These are phyloP conservation scores for Melitaea cinxia DNA, from an alignment of 1,140 invertebrate species.

Conservation along the genomic window DNA sequence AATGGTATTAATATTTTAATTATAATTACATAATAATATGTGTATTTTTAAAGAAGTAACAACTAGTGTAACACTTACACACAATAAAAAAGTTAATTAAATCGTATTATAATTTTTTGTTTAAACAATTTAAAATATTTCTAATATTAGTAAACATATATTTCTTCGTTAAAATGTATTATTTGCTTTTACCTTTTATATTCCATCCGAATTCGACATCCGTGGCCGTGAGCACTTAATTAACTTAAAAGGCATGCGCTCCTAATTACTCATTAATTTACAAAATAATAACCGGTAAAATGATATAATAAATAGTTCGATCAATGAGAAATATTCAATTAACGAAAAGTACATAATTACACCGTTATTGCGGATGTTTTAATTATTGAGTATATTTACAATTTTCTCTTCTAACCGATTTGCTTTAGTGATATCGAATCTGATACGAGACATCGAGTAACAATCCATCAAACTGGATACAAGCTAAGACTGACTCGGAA, in stretches of 20 bases:
- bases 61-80: too few relatives aligned
- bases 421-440: constrained; percentile 45
- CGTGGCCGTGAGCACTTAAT: constrained; percentile 6
- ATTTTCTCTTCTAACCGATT: constrained; percentile 44
- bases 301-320: neutral
- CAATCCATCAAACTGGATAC: constrained; percentile 63
- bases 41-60: too few relatives aligned
- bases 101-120: too few relatives aligned
- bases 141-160: too few relatives aligned
- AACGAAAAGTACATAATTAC: constrained; percentile 6
- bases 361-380: constrained; percentile 13
- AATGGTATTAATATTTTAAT: too few relatives aligned
- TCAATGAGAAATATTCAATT: constrained; percentile 5
- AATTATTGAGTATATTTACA: constrained; percentile 30
- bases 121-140: too few relatives aligned
- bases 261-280: neutral
- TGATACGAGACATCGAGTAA: constrained; percentile 49
- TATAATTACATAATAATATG: too few relatives aligned
- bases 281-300: neutral
- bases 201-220: neutral
- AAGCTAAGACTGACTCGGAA: constrained; percentile 50
- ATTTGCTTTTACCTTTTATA: neutral
- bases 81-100: too few relatives aligned
- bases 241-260: neutral
- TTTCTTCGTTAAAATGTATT: too few relatives aligned